Evolutionary conservation across 2,113 vertebrate genomes (phyloP).

Genomic region (Vulpes vulpes): DNA sequence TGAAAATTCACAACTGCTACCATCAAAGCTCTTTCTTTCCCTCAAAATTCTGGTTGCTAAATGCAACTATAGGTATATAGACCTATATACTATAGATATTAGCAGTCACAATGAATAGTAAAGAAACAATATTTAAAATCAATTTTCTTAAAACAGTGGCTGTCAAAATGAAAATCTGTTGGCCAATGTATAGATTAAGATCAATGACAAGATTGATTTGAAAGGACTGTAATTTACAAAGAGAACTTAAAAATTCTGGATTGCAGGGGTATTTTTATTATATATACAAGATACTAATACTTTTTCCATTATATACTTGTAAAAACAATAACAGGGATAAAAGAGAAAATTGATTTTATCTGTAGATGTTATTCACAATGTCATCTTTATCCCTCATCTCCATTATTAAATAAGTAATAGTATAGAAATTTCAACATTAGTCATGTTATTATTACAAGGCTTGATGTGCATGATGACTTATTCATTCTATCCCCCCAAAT

Average conservation of each 20-base stretch:
- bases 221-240: not conserved
- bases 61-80: not conserved
- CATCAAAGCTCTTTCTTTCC: not conserved
- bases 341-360: not conserved
- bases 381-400: not conserved
- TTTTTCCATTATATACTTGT: not conserved
- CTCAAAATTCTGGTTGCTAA: not conserved
- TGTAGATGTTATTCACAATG: not conserved
- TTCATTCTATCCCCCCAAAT: conserved; percentile 77
- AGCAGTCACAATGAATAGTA: not conserved
- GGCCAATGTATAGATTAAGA: not conserved
- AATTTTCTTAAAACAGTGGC: not conserved
- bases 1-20: not conserved
- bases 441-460: conserved; percentile 72
- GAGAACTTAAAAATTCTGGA: not conserved
- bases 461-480: conserved; percentile 76
- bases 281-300: not conserved
- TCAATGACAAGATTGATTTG: not conserved
- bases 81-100: not conserved
- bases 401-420: not conserved
- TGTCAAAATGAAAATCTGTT: not conserved
- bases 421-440: not conserved
- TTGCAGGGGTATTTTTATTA: not conserved
- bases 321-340: not conserved
- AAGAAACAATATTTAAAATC: not conserved